Conservation (phyloP, 2,888 invertebrate species). For the Tipula unca region DNA sequence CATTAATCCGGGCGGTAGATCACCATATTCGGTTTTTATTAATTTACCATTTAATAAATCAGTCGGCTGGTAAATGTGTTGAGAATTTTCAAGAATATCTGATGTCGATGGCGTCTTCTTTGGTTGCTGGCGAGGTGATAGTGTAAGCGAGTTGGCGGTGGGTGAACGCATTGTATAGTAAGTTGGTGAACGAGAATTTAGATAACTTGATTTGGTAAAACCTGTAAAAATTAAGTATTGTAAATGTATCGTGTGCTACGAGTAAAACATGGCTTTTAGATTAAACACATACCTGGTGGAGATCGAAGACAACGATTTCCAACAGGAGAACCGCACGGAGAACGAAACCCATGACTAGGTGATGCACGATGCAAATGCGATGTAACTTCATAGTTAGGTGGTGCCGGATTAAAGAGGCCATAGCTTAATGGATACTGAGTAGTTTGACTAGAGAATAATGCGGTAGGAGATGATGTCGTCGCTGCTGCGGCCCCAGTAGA, state of each 20-base stretch:
- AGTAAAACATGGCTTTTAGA: neutral
- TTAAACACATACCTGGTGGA: constrained; percentile 24
- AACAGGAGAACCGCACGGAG: constrained; percentile 40
- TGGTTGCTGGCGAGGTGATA: neutral
- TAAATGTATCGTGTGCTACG: neutral
- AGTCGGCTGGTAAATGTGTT: neutral
- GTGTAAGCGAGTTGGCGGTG: neutral
- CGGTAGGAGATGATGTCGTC: constrained; percentile 22
- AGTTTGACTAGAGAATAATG: constrained; percentile 17
- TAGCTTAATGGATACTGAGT: constrained; percentile 1
- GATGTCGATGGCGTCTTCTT: neutral
- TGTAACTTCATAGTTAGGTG: constrained; percentile 28
- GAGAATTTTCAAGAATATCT: neutral
- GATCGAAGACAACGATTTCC: constrained; percentile 25
- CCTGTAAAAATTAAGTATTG: neutral
- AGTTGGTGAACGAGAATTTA: constrained; percentile 21
- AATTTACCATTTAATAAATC: neutral
- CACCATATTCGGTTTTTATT: neutral
- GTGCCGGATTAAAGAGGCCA: constrained; percentile 24
- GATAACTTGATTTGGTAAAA: constrained; percentile 20
- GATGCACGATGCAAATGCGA: constrained; percentile 29
- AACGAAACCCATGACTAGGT: constrained; percentile 38
- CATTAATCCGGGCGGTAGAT: neutral
- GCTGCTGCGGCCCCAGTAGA: neutral
- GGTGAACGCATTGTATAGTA: constrained; percentile 19